Evolutionary conservation across 2,113 vertebrate genomes (phyloP).

Genomic region (Lipophrys pholis): DNA sequence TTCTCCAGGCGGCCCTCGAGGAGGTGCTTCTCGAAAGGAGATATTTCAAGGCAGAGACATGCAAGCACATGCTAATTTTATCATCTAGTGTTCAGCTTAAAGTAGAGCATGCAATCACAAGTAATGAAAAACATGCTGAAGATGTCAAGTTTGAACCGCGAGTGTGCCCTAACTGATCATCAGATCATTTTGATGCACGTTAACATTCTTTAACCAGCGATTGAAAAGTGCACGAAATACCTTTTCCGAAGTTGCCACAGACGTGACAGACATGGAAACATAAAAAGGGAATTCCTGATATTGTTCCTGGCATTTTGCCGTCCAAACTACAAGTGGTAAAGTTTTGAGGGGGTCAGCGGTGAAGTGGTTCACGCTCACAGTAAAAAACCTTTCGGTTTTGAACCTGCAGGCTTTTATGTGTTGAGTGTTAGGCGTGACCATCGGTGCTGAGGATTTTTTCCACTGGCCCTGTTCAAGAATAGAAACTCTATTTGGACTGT

Average conservation of each 20-base stretch:
- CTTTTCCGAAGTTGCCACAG: slow-evolving; percentile 10
- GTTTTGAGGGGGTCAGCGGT: too few species aligned
- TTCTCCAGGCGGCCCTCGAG: not conserved
- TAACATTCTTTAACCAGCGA: slow-evolving; percentile 22
- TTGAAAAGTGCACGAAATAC: slow-evolving; percentile 32
- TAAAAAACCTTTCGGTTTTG: too few species aligned
- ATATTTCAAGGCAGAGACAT: slow-evolving; percentile 29
- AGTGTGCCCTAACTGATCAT: slow-evolving; percentile 20
- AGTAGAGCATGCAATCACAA: slow-evolving; percentile 8
- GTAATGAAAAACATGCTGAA: slow-evolving; percentile 30
- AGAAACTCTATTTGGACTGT: too few species aligned
- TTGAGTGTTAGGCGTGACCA: too few species aligned
- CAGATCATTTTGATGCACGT: slow-evolving; percentile 25
- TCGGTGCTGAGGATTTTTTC: too few species aligned
- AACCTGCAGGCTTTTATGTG: too few species aligned
- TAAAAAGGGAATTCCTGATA: slow-evolving; percentile 6
- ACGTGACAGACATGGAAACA: slow-evolving; percentile 21
- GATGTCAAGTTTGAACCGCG: slow-evolving; percentile 31
- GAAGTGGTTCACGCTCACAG: too few species aligned
- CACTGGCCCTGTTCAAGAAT: too few species aligned
- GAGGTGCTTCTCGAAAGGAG: slow-evolving; percentile 13
- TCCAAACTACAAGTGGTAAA: too few species aligned
- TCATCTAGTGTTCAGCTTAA: slow-evolving; percentile 21
- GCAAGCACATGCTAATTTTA: slow-evolving; percentile 44
- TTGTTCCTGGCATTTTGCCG: too few species aligned